phyloP scores from a whole-genome alignment of 2,888 invertebrate species.

The Rhaphigaster nebulosa region DNA sequence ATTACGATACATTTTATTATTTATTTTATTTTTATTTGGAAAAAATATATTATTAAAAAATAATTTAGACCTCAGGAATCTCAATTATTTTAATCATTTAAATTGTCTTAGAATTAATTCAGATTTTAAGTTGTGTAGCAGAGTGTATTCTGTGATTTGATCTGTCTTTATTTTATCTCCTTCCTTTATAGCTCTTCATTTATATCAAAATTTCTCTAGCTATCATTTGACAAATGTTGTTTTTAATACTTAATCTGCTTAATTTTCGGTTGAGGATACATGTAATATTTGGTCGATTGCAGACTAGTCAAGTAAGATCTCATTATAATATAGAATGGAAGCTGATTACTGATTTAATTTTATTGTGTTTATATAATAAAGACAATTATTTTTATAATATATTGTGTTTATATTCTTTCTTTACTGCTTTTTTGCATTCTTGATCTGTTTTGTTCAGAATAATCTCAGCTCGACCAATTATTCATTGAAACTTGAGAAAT shows the following conservation, averaged over 20 bases:
- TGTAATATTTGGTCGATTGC: not conserved
- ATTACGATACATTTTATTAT: too few species aligned
- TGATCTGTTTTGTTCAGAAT: not conserved
- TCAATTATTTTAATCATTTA: too few species aligned
- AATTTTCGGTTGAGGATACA: not conserved
- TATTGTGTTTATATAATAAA: not conserved
- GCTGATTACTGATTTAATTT: not conserved
- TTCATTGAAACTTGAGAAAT: not conserved
- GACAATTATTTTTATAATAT: too few species aligned
- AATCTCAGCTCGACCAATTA: not conserved
- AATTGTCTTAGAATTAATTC: too few species aligned
- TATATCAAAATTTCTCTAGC: not conserved
- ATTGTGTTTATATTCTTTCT: not conserved
- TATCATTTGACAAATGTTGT: not conserved
- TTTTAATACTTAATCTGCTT: not conserved
- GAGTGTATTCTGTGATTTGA: too few species aligned
- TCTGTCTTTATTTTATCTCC: too few species aligned
- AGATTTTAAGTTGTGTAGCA: too few species aligned
- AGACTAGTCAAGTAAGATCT: slow-evolving; percentile 18
- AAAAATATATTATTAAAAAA: too few species aligned
- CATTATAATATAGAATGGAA: not conserved
- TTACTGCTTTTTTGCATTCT: not conserved
- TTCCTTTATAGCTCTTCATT: too few species aligned
- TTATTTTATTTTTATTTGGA: too few species aligned
- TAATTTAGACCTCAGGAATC: too few species aligned